Base-by-base conservation (phyloP, 2,797 vertebrate genomes). In the Peromyscus eremicus region DNA sequence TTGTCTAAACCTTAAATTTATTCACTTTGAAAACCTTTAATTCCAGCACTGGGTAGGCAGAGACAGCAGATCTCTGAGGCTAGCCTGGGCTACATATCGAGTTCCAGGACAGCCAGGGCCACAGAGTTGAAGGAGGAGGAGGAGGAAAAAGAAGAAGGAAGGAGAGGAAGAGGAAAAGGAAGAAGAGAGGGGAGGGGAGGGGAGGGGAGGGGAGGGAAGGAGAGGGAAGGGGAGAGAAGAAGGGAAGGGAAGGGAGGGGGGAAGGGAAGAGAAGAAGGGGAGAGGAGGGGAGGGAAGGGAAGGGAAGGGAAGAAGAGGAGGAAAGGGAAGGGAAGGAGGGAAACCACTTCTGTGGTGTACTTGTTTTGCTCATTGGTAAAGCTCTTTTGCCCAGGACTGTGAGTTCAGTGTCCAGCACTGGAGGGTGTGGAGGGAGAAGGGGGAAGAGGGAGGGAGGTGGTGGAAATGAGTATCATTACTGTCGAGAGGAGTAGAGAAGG, bases 11-110 rank as follows among this genome's bases (percentile, higher is more conserved):
- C 29, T 40, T 52, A 84, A 37, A 55, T 60, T 76, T 64, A 83
- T 60, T 60, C 62, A 89, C 34, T 71, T 93, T 70, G 43, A 62
- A 93, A 85, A 64, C 17, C 49, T 79, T 79, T 52, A 81, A 37
- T 34, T 6, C 52, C 68, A 71, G 68, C 32, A 19, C 68, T 37
- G 2, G 6, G 16, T 5, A 37, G 68, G 23, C 43, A 27, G 40
- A 76, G 37, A 34, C 37, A 40, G 17, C n/a, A 73, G 71, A 46
- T 13, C 40, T 76, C 73, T 46, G 23, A 76, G 73, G 23, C 5
- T 21, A 46, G 0, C 73, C 73, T 46, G 21, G 25, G 10, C 40
- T 76, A 25, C 25, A 46, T 2, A n/a, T 16, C 0, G 4, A 71
- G 70, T 37, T 71, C 70, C 70, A 71, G 70, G n/a, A 23, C 70